Evolutionary conservation across 2,113 vertebrate genomes (phyloP).

Genomic region (Macrotis lagotis): DNA sequence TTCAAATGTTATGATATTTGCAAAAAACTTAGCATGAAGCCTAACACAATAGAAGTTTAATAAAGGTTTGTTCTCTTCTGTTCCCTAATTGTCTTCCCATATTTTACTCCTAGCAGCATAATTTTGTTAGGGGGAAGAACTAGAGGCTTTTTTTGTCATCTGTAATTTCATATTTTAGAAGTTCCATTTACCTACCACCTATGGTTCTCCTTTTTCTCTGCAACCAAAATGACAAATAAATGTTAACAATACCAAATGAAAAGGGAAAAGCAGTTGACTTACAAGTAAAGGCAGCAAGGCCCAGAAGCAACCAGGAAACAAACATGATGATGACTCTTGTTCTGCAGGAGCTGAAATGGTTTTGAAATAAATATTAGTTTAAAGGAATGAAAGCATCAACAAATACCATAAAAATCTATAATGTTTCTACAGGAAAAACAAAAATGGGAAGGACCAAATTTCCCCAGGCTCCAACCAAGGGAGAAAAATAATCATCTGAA

Average conservation of each 20-base stretch:
- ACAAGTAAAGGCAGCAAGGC: slow-evolving; percentile 75
- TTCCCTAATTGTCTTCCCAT: not conserved
- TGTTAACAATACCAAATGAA: not conserved
- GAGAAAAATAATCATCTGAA: not conserved
- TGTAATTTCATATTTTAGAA: not conserved
- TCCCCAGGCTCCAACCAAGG: not conserved
- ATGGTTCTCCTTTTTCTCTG: not conserved
- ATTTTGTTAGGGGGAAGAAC: slow-evolving; percentile 16
- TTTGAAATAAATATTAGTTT: slow-evolving; percentile 82
- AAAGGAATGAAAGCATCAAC: not conserved
- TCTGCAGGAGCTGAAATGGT: slow-evolving; percentile 77
- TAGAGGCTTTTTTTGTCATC: not conserved
- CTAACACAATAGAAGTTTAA: not conserved
- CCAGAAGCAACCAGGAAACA: slow-evolving; percentile 69
- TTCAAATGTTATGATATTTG: not conserved
- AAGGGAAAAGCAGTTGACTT: slow-evolving; percentile 42
- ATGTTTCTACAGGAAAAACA: not conserved
- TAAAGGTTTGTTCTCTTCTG: not conserved
- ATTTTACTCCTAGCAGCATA: not conserved
- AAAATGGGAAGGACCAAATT: not conserved
- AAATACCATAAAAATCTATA: not conserved
- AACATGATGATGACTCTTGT: slow-evolving; percentile 64
- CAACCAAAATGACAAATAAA: not conserved
- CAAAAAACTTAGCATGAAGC: not conserved
- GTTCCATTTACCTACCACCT: not conserved